A percentile compares a stretch with the other conserved stretches of the same genome.
These are phyloP conservation scores for Hyperoplus immaculatus DNA, from an alignment of 2,797 vertebrate species.

Conservation along the genomic window DNA sequence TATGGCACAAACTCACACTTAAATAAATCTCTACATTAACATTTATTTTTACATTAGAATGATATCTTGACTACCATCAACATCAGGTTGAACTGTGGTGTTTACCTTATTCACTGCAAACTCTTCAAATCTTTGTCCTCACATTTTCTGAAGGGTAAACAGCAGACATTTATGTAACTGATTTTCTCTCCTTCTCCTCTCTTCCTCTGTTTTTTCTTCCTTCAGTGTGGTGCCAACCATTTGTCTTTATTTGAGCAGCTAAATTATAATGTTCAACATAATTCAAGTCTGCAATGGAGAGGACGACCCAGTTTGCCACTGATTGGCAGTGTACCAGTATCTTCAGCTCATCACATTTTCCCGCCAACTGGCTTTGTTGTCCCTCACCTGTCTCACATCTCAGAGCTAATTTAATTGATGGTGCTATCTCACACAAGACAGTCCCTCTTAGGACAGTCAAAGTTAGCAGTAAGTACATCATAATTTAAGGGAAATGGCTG, in stretches of 20 bases:
- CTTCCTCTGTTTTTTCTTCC: not conserved
- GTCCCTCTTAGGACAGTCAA: conserved; percentile 38
- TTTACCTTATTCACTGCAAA: not conserved
- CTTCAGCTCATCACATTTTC: conserved; percentile 57
- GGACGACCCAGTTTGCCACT: conserved; percentile 60
- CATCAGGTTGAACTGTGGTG: not conserved
- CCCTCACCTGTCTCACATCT: conserved; percentile 60
- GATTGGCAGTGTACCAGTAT: conserved; percentile 64
- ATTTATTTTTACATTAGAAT: not conserved
- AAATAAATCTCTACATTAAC: not conserved
- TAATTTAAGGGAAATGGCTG: conserved; percentile 65
- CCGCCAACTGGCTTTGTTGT: conserved; percentile 48
- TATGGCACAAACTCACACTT: too few relatives aligned
- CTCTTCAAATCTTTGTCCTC: conserved; percentile 8
- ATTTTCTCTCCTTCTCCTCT: not conserved
- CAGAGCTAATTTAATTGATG: conserved; percentile 76
- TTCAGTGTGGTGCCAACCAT: conserved; percentile 23
- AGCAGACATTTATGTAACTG: not conserved
- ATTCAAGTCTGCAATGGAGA: conserved; percentile 61
- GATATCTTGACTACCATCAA: not conserved
- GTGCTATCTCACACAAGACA: conserved; percentile 53
- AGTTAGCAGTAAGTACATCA: conserved; percentile 59
- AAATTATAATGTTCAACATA: conserved; percentile 71
- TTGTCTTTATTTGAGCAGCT: conserved; percentile 59
- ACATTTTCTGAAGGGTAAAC: not conserved